Evolutionary conservation across 2,888 invertebrate species (phyloP), one percentile per base, ranked within the genome.

Genomic region (Brenthis ino): DNA sequence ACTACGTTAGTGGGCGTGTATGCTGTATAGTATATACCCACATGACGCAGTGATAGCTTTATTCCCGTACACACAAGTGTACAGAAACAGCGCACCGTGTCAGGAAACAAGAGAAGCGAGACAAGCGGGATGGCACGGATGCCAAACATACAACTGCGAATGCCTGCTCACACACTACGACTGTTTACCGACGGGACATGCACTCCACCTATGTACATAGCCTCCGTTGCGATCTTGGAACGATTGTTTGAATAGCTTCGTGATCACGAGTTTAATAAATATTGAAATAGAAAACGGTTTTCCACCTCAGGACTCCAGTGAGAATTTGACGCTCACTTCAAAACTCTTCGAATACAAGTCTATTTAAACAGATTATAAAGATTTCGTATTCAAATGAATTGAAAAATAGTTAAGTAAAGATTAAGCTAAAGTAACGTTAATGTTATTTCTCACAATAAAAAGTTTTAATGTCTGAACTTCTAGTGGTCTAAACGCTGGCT

Each of bases 211-310:
- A 69, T 71, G 66, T 68, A 69, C 66, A 67, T 51, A 71, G 56
- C 63, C 64, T 57, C 55, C 53, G 51, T 61, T 61, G 53, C 51
- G 69, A 64, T 71, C 68, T 73, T 68, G 67, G 68, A 67, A 47
- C 63, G 67, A 72, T 72, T 72, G 72, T 69, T 72, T 69, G 72
- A 65, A 72, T 70, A 67, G 65, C 67, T 54, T 64, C 64, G 63
- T 66, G 72, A 67, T 65, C 64, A 69, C 53, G 64, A 57, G 56
- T 67, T 65, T 65, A 68, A 65, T 65, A 71, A 71, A 68, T 71
- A 71, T 65, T 63, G 57, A 47, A 63, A 53, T 54, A 55, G 33
- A 61, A 63, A 63, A 56, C 28, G 56, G 16, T 48, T 60, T 55
- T 60, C 48, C 16, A 60, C 20, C 60, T 50, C 28, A 48, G 37